These are phyloP conservation scores for Xanthorhoe designata DNA, from an alignment of 2,888 invertebrate species.

Conservation along the genomic window DNA sequence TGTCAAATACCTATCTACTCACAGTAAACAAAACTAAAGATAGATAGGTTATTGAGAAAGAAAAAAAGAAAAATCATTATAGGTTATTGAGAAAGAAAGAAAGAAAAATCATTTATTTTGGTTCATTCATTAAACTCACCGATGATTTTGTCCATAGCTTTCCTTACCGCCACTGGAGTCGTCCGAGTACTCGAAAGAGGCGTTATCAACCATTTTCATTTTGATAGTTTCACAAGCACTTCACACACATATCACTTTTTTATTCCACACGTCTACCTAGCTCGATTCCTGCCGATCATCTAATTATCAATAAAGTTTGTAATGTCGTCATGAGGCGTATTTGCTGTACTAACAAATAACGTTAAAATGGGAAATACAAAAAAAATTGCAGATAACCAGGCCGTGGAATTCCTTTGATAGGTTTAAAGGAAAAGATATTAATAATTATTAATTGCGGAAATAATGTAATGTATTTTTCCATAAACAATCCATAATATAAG, in stretches of 20 bases:
- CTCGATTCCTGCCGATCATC: background rate
- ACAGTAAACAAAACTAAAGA: too few relatives aligned
- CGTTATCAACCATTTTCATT: slow-evolving; percentile 77
- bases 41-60: too few relatives aligned
- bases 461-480: too few relatives aligned
- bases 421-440: too few relatives aligned
- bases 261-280: slow-evolving; percentile 5
- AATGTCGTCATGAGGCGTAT: background rate
- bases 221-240: slow-evolving; percentile 40
- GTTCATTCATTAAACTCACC: slow-evolving; percentile 58
- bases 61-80: too few relatives aligned
- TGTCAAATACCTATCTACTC: too few relatives aligned
- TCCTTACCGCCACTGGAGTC: slow-evolving; percentile 74
- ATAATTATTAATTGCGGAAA: too few relatives aligned
- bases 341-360: background rate
- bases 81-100: too few relatives aligned
- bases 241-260: slow-evolving; percentile 31
- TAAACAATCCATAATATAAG: too few relatives aligned
- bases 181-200: slow-evolving; percentile 76
- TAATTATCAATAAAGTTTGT: slow-evolving; percentile 6
- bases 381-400: background rate
- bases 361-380: background rate
- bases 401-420: too few relatives aligned
- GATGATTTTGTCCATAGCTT: slow-evolving; percentile 47
- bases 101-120: too few relatives aligned